A percentile compares a stretch with the other conserved stretches of the same genome.
These are phyloP conservation scores for Sinhomidia bicolor DNA, from an alignment of 2,888 invertebrate genomes.

Conservation along the genomic window DNA sequence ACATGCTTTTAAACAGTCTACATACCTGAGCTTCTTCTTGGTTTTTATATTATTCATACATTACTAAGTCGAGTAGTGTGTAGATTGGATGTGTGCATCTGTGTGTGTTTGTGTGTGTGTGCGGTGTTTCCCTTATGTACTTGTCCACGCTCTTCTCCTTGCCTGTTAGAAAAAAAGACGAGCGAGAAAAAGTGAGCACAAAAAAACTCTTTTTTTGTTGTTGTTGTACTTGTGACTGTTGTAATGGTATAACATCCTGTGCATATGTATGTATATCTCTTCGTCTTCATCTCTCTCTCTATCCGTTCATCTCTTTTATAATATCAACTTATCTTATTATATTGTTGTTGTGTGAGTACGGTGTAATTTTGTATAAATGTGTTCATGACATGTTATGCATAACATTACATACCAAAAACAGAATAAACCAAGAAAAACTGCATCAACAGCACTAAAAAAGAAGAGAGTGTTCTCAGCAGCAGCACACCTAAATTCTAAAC, in stretches of 20 bases:
- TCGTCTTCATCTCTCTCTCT: background rate
- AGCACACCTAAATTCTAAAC: constrained; percentile 39
- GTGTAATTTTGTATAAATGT: constrained; percentile 33
- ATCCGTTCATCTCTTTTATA: background rate
- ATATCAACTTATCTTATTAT: constrained; percentile 2
- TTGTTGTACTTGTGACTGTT: background rate
- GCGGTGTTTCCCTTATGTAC: background rate
- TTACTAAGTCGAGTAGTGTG: constrained; percentile 26
- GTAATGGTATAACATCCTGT: constrained; percentile 5
- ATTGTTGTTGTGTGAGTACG: background rate
- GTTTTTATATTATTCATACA: constrained; percentile 32
- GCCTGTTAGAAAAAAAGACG: background rate
- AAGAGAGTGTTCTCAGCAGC: background rate
- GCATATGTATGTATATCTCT: constrained; percentile 5
- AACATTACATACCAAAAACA: constrained; percentile 30
- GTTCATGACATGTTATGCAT: constrained; percentile 45
- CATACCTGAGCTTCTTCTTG: constrained; percentile 53
- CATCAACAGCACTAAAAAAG: background rate
- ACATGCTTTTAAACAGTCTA: constrained; percentile 42
- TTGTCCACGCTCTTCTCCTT: background rate
- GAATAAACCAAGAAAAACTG: background rate
- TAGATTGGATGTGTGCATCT: constrained; percentile 1
- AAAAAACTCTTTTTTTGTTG: background rate
- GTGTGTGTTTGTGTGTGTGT: background rate
- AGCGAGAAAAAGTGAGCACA: constrained; percentile 16